Evolutionary conservation across 2,113 vertebrate species (phyloP).

Genomic region (Condylura cristata): DNA sequence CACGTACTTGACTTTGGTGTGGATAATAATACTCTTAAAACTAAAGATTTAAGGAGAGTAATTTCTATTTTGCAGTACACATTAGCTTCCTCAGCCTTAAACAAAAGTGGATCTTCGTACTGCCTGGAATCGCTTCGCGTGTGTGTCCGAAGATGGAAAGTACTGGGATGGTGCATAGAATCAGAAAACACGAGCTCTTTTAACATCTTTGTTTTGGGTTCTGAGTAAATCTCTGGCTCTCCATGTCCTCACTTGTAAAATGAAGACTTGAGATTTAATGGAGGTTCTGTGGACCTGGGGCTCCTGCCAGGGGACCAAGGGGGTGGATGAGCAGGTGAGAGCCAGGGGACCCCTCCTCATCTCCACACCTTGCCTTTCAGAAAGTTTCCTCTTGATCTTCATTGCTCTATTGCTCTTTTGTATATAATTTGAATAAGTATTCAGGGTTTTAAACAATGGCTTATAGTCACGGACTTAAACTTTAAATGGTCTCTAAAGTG

Average conservation of each 20-base stretch:
- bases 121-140: too few relatives aligned
- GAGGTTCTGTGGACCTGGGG: not conserved
- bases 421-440: not conserved
- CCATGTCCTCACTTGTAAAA: not conserved
- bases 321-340: not conserved
- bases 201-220: not conserved
- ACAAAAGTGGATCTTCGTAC: not conserved
- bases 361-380: accelerated
- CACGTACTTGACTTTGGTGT: not conserved
- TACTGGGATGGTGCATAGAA: accelerated
- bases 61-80: not conserved
- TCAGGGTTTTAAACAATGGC: not conserved
- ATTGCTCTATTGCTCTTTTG: not conserved
- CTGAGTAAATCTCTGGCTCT: not conserved
- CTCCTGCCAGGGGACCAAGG: accelerated
- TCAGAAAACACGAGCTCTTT: not conserved
- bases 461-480: not conserved
- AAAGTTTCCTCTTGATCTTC: not conserved
- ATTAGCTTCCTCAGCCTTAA: accelerated
- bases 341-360: too few relatives aligned
- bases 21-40: not conserved
- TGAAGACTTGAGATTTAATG: not conserved
- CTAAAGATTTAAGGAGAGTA: not conserved
- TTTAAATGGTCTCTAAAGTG: not conserved
- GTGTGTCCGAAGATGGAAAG: not conserved